Base-by-base conservation (phyloP, 2,113 vertebrate species). In the Siniperca knerii region DNA sequence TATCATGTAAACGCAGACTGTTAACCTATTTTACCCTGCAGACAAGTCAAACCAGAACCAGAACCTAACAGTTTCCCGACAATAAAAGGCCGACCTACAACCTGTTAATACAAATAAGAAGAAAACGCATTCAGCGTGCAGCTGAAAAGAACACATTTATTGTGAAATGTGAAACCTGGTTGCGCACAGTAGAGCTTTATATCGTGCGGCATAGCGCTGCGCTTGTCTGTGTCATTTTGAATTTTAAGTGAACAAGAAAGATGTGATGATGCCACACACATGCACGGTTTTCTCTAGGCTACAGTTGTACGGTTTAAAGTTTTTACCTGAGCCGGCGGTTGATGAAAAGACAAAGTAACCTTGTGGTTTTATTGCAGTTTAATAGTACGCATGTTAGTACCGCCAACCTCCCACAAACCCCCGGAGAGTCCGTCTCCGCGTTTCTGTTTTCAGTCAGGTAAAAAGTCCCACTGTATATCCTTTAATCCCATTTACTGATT, bases 361-460 rank as follows among this genome's bases (percentile, higher is more conserved):
- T 35, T 6, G 16, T 55, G 62, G 52, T 72, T 85, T 73, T 33
- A 54, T 58, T 61, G 29, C n/a, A 54, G 11, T 77, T 85, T 77
- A 35, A 71, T 44, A 35, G 37, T 48, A 64, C 29, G 9, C 7
- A 54, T 60, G 44, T 55, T 44, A 60, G 44, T 74, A 55, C 44
- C 48, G 16, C 8, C 62, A 75, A 62, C 29, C 68, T 60, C 75
- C 46, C 71, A 10, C 57, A 82, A 71, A 66, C 54, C 61, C 73
- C 35, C 8, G 12, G 57, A 61, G 69, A 85, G 25, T 62, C 20
- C 62, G 21, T 40, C 25, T 55, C 50, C 20, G 52, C 23, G 13
- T 25, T 6, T 52, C 74, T 74, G 67, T 4, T 83, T 75, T 50
- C 44, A 55, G 44, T 8, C 54, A 73, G 73, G 54, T 64, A 40